phyloP scores from a whole-genome alignment of 2,888 invertebrate species.

The Anoncus sp. region DNA sequence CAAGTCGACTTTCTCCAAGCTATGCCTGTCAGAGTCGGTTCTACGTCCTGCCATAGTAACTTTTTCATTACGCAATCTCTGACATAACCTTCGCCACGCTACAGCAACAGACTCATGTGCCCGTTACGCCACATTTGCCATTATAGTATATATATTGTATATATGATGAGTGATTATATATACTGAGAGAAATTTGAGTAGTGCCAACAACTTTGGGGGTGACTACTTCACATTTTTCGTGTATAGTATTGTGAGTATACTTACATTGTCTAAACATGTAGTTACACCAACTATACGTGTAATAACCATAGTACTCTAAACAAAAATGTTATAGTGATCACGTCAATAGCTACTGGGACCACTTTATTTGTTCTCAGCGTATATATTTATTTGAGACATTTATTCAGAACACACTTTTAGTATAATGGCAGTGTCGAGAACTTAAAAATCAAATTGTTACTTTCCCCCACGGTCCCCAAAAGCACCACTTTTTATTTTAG shows the following conservation, averaged over 20 bases:
- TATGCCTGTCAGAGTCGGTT: conserved; percentile 60
- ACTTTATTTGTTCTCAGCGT: too few relatives aligned
- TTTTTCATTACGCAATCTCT: conserved; percentile 80
- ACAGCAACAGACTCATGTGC: conserved; percentile 69
- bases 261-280: too few relatives aligned
- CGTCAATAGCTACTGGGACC: too few relatives aligned
- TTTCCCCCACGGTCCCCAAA: background rate
- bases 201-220: too few relatives aligned
- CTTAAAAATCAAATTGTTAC: background rate
- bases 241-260: conserved; percentile 13
- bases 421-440: background rate
- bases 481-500: background rate
- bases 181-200: too few relatives aligned
- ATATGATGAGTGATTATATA: conserved; percentile 22
- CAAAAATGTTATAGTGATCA: too few relatives aligned
- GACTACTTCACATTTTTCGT: too few relatives aligned
- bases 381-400: conserved; percentile 12
- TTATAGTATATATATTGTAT: conserved; percentile 60
- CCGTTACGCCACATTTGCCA: conserved; percentile 76
- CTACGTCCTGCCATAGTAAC: conserved; percentile 68
- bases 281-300: too few relatives aligned
- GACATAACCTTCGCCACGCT: conserved; percentile 82
- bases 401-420: background rate
- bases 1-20: conserved; percentile 70
- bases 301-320: too few relatives aligned